These are phyloP conservation scores for Eucidaris tribuloides DNA, from an alignment of 35 echinoderm and acorn worm genomes.

Conservation along the genomic window DNA sequence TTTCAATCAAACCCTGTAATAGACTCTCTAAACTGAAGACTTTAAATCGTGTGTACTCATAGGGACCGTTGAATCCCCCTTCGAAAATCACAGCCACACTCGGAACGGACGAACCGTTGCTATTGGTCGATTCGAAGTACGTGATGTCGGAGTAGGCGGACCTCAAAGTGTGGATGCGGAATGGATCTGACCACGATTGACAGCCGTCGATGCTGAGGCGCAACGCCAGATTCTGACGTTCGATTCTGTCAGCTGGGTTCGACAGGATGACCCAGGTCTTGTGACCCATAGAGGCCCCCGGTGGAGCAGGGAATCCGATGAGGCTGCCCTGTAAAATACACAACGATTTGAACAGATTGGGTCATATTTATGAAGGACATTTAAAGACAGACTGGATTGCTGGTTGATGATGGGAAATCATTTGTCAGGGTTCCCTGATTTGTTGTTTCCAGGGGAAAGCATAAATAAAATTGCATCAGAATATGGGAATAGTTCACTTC, in stretches of 20 bases:
- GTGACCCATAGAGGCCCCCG: conserved; percentile 9
- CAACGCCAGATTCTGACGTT: conserved; percentile 58
- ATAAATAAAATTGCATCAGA: too few relatives aligned
- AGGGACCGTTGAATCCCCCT: not conserved
- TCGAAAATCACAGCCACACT: not conserved
- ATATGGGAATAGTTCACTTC: too few relatives aligned
- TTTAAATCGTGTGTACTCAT: not conserved
- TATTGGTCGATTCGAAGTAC: conserved; percentile 49
- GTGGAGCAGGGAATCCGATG: conserved; percentile 57
- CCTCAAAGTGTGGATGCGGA: conserved; percentile 27
- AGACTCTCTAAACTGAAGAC: not conserved
- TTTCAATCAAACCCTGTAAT: conserved; percentile 8
- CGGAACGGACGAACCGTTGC: not conserved
- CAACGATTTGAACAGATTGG: not conserved
- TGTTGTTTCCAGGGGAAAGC: too few relatives aligned
- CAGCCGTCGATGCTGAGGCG: conserved; percentile 81
- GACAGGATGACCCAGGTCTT: conserved; percentile 75
- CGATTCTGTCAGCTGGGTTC: conserved; percentile 65
- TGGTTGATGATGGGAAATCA: too few relatives aligned
- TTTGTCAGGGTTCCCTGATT: too few relatives aligned
- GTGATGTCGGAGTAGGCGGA: conserved; percentile 83
- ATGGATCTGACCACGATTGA: conserved; percentile 66
- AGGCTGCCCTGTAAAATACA: conserved; percentile 64
- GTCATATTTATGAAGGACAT: too few relatives aligned
- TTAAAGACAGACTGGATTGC: too few relatives aligned